A percentile compares a stretch with the other conserved stretches of the same genome.
Evolutionary conservation across 2,113 vertebrate genomes (phyloP).

Genomic region (Azemiops feae): DNA sequence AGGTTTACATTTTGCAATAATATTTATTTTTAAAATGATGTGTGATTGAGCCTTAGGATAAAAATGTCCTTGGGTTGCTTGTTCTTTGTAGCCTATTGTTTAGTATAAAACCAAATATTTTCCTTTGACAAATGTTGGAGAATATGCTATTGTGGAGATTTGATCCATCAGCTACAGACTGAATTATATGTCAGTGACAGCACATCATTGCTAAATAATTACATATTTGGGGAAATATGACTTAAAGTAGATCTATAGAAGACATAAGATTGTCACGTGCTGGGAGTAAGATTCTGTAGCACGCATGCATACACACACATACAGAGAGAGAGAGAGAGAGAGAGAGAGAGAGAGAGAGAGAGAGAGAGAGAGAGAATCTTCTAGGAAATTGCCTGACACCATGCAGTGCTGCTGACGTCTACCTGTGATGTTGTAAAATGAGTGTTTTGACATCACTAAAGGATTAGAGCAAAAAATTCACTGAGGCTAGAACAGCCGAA

Average conservation of each 20-base stretch:
- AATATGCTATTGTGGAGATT: background rate
- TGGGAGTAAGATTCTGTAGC: background rate
- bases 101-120: background rate
- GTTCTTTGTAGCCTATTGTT: background rate
- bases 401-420: slow-evolving; percentile 23
- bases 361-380: background rate
- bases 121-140: slow-evolving; percentile 1
- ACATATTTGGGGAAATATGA: slow-evolving; percentile 4
- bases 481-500: slow-evolving; percentile 7
- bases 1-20: background rate
- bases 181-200: slow-evolving; percentile 6
- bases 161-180: slow-evolving; percentile 1
- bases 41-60: background rate
- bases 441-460: slow-evolving; percentile 25
- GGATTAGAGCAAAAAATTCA: slow-evolving; percentile 2
- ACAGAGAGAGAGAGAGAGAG: too few relatives aligned
- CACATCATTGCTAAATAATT: background rate
- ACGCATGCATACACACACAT: background rate
- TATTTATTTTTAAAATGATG: background rate
- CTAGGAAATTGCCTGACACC: slow-evolving; percentile 17
- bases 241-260: background rate
- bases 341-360: too few relatives aligned
- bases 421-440: slow-evolving; percentile 18
- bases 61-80: background rate
- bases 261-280: background rate